phyloP scores from a whole-genome alignment of 2,113 vertebrate species.

The Craseonycteris thonglongyai region DNA sequence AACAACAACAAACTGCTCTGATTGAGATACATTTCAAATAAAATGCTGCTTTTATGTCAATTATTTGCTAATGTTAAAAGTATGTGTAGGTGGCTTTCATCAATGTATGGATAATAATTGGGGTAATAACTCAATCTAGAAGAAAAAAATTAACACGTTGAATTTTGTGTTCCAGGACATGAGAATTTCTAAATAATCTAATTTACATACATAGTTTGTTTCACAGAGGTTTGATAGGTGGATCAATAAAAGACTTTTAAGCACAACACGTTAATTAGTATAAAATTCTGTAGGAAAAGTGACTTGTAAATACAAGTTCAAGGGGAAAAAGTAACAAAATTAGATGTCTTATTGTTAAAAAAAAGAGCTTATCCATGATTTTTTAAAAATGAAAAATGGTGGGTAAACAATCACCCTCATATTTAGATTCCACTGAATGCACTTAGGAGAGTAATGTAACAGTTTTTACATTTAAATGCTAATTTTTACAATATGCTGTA shows the following conservation, averaged over 20 bases:
- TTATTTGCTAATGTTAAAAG: constrained; percentile 11
- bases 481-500: constrained; percentile 8
- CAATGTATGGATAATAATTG: background rate
- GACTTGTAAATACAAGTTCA: constrained; percentile 2
- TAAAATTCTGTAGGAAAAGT: constrained; percentile 8
- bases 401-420: background rate
- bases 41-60: constrained; percentile 3
- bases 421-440: constrained; percentile 28
- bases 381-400: constrained; percentile 30
- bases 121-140: constrained; percentile 12
- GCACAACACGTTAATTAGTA: background rate
- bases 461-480: constrained; percentile 37
- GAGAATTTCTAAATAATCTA: constrained; percentile 6
- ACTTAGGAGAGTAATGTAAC: background rate
- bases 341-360: constrained; percentile 7
- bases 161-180: constrained; percentile 34
- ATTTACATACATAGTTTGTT: constrained; percentile 42
- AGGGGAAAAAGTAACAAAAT: background rate
- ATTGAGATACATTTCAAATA: background rate
- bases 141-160: constrained; percentile 22
- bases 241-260: constrained; percentile 49
- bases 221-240: background rate
- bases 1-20: background rate
- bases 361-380: background rate
- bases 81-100: background rate